These are phyloP conservation scores for Elgaria multicarinata DNA, from an alignment of 2,113 vertebrate genomes.

Conservation along the genomic window DNA sequence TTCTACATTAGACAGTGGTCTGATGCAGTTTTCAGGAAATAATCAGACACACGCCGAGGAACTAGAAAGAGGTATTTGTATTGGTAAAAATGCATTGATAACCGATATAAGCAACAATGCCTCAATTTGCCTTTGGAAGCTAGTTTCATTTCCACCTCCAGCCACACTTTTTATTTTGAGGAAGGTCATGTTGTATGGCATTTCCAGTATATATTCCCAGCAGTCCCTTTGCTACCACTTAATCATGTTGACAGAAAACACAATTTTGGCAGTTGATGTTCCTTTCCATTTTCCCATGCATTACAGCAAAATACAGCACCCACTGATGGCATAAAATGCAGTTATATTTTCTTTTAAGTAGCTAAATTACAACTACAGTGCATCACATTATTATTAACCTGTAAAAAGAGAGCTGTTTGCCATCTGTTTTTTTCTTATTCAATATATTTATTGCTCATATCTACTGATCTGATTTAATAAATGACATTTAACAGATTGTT, in stretches of 20 bases:
- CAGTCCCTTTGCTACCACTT: constrained; percentile 25
- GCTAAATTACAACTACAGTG: constrained; percentile 25
- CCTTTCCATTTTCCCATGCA: constrained; percentile 30
- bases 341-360: constrained; percentile 11
- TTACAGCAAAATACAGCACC: constrained; percentile 42
- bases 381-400: constrained; percentile 38
- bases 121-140: constrained; percentile 7
- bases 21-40: not conserved
- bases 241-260: constrained; percentile 21
- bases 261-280: not conserved
- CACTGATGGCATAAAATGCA: constrained; percentile 33
- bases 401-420: not conserved
- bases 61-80: not conserved
- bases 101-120: constrained; percentile 17
- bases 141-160: not conserved
- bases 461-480: constrained; percentile 27
- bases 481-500: constrained; percentile 29
- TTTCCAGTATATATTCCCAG: constrained; percentile 19
- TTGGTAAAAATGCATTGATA: not conserved
- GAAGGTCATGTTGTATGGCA: not conserved
- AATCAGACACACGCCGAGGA: not conserved
- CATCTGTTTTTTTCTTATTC: constrained; percentile 14
- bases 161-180: not conserved
- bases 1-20: not conserved
- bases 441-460: constrained; percentile 33